Evolutionary conservation across 2,113 vertebrate genomes (phyloP).

Genomic region (Orientallactaga bullata): DNA sequence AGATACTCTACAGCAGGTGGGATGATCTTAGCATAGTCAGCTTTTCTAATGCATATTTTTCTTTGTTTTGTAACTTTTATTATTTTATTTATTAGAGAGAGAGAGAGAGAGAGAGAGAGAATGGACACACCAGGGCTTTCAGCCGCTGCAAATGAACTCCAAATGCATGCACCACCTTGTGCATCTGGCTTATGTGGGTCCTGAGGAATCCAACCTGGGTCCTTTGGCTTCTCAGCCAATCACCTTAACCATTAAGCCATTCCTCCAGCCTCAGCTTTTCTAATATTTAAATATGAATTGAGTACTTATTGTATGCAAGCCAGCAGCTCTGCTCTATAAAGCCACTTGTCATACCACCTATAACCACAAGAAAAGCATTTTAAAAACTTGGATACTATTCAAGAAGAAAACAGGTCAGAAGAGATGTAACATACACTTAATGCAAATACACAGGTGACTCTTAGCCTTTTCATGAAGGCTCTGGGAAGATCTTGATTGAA

Average conservation of each 20-base stretch:
- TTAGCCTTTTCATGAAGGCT: neutral
- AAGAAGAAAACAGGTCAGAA: neutral
- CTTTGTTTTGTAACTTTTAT: too few relatives aligned
- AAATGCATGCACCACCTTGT: too few relatives aligned
- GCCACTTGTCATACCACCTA: too few relatives aligned
- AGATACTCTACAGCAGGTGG: neutral
- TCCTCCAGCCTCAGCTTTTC: neutral
- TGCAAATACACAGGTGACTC: neutral
- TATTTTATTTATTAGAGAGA: too few relatives aligned
- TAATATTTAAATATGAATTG: neutral
- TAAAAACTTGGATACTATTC: neutral
- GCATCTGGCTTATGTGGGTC: too few relatives aligned
- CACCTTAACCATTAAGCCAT: too few relatives aligned
- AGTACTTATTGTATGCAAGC: rapidly evolving
- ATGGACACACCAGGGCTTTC: too few relatives aligned
- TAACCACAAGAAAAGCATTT: neutral
- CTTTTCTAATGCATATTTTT: neutral
- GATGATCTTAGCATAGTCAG: neutral
- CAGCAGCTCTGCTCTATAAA: neutral
- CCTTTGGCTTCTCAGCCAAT: too few relatives aligned
- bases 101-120: too few relatives aligned
- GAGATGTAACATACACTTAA: neutral
- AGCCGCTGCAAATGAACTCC: too few relatives aligned
- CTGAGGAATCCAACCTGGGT: too few relatives aligned
- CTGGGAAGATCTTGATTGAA: neutral